Evolutionary conservation across 2,797 vertebrate genomes (phyloP), one percentile per base, ranked within the genome.

Genomic region (Enteromius trimaculatus): DNA sequence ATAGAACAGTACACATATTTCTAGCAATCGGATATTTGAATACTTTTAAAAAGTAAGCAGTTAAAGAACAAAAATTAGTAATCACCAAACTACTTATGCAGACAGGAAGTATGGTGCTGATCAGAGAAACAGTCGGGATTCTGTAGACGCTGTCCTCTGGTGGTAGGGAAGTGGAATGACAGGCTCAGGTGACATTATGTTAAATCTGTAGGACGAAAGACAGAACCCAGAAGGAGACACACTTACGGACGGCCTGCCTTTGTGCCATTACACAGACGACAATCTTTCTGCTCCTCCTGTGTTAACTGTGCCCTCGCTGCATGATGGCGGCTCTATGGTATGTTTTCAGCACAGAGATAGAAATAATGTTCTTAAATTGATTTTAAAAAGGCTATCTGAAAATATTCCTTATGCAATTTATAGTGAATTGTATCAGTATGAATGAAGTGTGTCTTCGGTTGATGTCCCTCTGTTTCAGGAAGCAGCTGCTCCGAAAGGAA

Each of bases 381-480:
- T 55, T 5, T 13, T 13, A 26, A 13, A 60, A 60, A 26, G 23
- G 5, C 17, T 26, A 44, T 17, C 21, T 49, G 2, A 6, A 39
- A 53, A 69, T 10, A 11, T 34, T 44, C 29, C 2, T 47, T 11
- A 51, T 60, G 47, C 13, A 37, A 44, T 31, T 53, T 19, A 60
- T 29, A 62, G 5, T 37, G 4, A 68, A 26, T 26, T 65, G 62
- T 19, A 65, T 34, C 29, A 8, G 19, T 65, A 53, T 81, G 37
- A n/a, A 29, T 79, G n/a, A 23, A 58, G 60, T 10, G 68, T 71
- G 34, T 82, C 4, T 65, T 60, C 42, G 29, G 66, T 71, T 76
- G 39, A 53, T 79, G 75, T 64, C 72, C 42, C 9, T 65, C 76
- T 92, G 69, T 92, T 93, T 85, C 90, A 95, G 94, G 92, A 92